Evolutionary conservation across 2,888 invertebrate genomes (phyloP).

Genomic region (Proisotoma minuta): DNA sequence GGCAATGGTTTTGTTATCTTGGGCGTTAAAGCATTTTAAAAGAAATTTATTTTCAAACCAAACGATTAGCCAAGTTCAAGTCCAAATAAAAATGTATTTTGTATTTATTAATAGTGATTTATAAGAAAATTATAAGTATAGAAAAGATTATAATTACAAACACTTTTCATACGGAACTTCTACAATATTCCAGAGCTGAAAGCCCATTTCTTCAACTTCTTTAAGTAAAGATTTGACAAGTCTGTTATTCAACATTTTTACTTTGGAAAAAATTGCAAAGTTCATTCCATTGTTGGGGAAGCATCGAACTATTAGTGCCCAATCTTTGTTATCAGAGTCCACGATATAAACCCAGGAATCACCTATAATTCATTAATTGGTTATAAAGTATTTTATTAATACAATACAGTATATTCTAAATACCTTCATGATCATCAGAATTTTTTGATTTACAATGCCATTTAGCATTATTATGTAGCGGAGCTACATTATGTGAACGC

Average conservation of each 20-base stretch:
- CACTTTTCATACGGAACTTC: constrained; percentile 36
- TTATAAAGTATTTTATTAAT: background rate
- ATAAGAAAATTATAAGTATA: no score
- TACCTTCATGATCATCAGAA: background rate
- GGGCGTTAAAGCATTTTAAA: no score
- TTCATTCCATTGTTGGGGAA: constrained; percentile 29
- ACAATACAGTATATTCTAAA: background rate
- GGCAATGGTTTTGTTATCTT: no score
- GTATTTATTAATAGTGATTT: no score
- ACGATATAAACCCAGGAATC: constrained; percentile 32
- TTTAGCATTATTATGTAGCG: constrained; percentile 20
- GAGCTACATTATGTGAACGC: no score
- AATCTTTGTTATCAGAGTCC: constrained; percentile 30
- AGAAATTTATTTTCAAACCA: no score
- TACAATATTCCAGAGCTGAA: constrained; percentile 28
- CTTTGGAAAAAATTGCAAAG: constrained; percentile 37
- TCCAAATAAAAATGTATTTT: no score
- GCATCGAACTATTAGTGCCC: constrained; percentile 33
- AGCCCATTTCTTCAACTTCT: constrained; percentile 30
- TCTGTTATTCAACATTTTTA: constrained; percentile 19
- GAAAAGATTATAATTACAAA: no score
- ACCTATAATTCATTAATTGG: constrained; percentile 6
- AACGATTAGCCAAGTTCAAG: no score
- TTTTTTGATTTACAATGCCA: constrained; percentile 25
- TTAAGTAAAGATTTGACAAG: constrained; percentile 28